Evolutionary conservation across 2,888 invertebrate species (phyloP), one percentile per base, ranked within the genome.

Genomic region (Apamea monoglypha): DNA sequence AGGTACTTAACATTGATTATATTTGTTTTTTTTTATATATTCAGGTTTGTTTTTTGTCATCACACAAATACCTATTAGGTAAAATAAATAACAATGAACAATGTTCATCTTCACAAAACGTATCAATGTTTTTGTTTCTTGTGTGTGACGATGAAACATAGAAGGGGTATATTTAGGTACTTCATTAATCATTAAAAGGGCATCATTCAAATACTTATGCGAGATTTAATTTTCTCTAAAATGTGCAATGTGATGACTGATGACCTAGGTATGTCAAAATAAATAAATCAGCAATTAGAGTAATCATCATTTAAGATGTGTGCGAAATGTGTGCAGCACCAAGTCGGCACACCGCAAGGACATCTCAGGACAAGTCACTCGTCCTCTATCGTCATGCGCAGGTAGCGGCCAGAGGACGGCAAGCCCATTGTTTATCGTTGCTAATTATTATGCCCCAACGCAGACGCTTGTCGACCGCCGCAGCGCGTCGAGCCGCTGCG

Each of bases 361-460:
- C 96, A 95, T 89, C 89, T 91, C 94, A 93, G 94, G 95, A 95
- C 96, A 94, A 94, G 92, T 94, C 93, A 94, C 92, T 92, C 94
- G 96, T 95, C 96, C 95, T 95, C 95, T 94, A 91, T 92, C 94
- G 96, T 95, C 95, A 95, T 94, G 94, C 95, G 95, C 96, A 96
- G 96, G 96, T 96, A 96, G 96, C 95, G 92, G 91, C 94, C 95
- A 95, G 93, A 95, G 94, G 95, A 96, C 95, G 94, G 95, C 95
- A 95, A 95, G 94, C 94, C 96, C 95, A 97, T 97, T 96, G 96
- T 97, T 96, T 96, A 96, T 95, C 94, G 95, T 94, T 92, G 94
- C 96, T 96, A 96, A 96, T 97, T 96, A 96, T 96, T 95, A 96
- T 96, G 95, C 96, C 94, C 91, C 94, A 94, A 94, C 94, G 95